Evolutionary conservation across 2,888 invertebrate genomes (phyloP).

Genomic region (Synanthedon formicaeformis): DNA sequence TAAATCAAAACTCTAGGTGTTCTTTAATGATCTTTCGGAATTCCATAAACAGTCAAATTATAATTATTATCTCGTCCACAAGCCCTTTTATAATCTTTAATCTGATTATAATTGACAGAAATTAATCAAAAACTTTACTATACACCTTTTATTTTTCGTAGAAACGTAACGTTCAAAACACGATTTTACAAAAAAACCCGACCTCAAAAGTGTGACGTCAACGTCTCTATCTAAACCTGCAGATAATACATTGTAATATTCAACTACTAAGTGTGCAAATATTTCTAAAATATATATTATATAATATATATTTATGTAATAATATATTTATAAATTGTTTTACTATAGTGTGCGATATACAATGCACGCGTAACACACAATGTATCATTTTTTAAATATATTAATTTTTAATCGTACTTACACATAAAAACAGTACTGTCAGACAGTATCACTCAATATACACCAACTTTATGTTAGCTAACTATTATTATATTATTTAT

Average conservation of each 20-base stretch:
- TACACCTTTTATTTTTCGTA: neutral
- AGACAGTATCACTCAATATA: slow-evolving; percentile 62
- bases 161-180: slow-evolving; percentile 29
- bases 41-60: too few species aligned
- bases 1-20: too few species aligned
- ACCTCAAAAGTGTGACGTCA: slow-evolving; percentile 30
- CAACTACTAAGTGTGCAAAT: slow-evolving; percentile 69
- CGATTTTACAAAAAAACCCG: slow-evolving; percentile 13
- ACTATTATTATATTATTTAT: slow-evolving; percentile 33
- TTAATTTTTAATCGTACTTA: slow-evolving; percentile 34
- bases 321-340: slow-evolving; percentile 59
- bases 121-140: slow-evolving; percentile 55
- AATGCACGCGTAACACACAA: slow-evolving; percentile 62
- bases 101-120: slow-evolving; percentile 67
- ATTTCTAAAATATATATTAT: slow-evolving; percentile 64
- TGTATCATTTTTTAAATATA: slow-evolving; percentile 7
- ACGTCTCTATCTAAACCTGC: slow-evolving; percentile 56
- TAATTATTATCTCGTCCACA: too few species aligned
- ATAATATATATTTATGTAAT: slow-evolving; percentile 8
- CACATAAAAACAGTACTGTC: slow-evolving; percentile 63
- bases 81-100: slow-evolving; percentile 20
- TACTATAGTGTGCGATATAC: slow-evolving; percentile 62
- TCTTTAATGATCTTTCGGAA: too few species aligned
- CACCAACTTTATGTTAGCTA: slow-evolving; percentile 53
- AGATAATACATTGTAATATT: slow-evolving; percentile 59